Evolutionary conservation across 2,888 invertebrate species (phyloP), one percentile per base, ranked within the genome.

Genomic region (Protonemura montana): DNA sequence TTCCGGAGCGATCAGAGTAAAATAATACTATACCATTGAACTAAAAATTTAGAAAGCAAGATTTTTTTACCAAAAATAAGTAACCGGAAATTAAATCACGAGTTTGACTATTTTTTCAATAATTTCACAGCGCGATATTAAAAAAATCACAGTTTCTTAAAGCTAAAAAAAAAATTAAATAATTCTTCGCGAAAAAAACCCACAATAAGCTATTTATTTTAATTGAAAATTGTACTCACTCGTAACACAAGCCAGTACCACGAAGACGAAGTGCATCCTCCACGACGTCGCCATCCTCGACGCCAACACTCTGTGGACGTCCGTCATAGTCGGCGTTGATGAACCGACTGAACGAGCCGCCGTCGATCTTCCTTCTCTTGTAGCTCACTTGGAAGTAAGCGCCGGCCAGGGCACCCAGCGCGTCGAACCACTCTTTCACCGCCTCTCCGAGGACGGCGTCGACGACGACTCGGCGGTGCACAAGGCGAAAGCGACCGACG

Each of bases 321-420:
- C 82, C 82, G 82, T 83, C 82, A 83, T 83, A 42, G 82, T 83
- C 82, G 42, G 41, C 41, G 82, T 41, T n/a, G 21, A 41, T 41
- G 42, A 83, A 41, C 82, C 82, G 42, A 83, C 82, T 83, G 82
- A 83, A 42, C 30, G 41, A 21, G 41, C 3, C 2, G 35, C 7
- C 82, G 41, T 6, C 41, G 25, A 0, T 41, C 82, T 25, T 42
- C 26, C 82, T 35, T 25, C 82, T 83, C 82, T 83, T 83, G 82
- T 83, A 83, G 82, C 25, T 35, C 59, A 59, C 59, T 13, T 7
- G 13, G 13, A 5, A 41, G 59, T 13, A 13, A 59, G 16, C 3
- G 21, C 59, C 25, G 2, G 16, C 27, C 80, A 28, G 10, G 13
- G 26, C 80, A 27, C 80, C n/a, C 80, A 25, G n/a, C 77, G 77